Evolutionary conservation across 2,797 vertebrate genomes (phyloP).

Genomic region (Cirrhinus molitorella): DNA sequence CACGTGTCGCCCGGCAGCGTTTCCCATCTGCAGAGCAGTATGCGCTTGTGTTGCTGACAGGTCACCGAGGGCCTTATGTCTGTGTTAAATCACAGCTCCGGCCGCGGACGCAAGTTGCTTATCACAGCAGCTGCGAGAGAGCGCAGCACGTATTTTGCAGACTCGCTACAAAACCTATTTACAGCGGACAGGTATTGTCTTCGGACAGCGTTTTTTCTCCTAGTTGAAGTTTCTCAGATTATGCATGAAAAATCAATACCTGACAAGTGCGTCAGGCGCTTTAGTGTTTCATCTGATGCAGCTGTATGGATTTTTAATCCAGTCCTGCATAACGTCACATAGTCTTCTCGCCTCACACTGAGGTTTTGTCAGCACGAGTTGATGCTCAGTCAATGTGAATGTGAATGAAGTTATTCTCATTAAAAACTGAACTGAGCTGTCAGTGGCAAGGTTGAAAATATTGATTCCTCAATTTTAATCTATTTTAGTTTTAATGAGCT

Average conservation of each 20-base stretch:
- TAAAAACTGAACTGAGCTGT: conserved; percentile 3
- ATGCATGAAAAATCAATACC: conserved; percentile 61
- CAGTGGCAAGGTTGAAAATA: not conserved
- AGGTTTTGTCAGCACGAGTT: conserved; percentile 24
- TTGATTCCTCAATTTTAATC: not conserved
- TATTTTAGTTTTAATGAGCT: not conserved
- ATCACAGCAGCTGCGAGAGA: conserved; percentile 58
- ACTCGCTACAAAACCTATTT: conserved; percentile 58
- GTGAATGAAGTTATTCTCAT: conserved; percentile 22
- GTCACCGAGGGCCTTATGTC: conserved; percentile 33
- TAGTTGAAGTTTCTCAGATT: conserved; percentile 42
- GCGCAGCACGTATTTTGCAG: conserved; percentile 32
- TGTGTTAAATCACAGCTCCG: conserved; percentile 57
- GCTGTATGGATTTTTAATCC: conserved; percentile 63
- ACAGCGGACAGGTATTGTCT: conserved; percentile 58
- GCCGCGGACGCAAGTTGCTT: conserved; percentile 55
- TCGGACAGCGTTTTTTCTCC: conserved; percentile 36
- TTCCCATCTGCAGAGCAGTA: not conserved
- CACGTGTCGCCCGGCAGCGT: not conserved
- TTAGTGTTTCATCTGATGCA: conserved; percentile 48
- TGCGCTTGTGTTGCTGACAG: conserved; percentile 9
- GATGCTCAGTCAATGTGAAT: conserved; percentile 17
- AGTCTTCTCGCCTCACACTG: not conserved
- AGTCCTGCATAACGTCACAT: conserved; percentile 14
- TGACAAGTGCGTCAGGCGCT: conserved; percentile 55